A percentile compares a stretch with the other conserved stretches of the same genome.
Evolutionary conservation across 64 coral and sea anemone genomes (phyloP).

Genomic region (Pachyseris speciosa): DNA sequence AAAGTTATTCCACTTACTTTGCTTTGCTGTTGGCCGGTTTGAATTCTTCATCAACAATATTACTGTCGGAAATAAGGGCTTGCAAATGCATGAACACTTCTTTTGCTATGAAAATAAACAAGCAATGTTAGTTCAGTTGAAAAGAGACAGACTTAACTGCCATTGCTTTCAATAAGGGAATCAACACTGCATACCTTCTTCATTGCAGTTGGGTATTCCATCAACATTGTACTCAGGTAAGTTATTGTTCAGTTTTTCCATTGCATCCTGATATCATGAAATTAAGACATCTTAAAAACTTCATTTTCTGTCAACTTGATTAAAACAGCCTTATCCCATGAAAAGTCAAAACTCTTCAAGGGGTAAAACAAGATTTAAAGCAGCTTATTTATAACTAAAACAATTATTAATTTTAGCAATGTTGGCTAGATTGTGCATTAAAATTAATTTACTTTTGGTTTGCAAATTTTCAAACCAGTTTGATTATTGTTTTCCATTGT

Average conservation of each 20-base stretch:
- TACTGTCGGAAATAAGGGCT: constrained; percentile 63
- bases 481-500: too few relatives aligned
- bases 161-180: not conserved
- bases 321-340: too few relatives aligned
- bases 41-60: constrained; percentile 64
- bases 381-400: too few relatives aligned
- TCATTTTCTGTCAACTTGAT: not conserved
- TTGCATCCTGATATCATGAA: not conserved
- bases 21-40: not conserved
- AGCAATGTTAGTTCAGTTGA: not conserved
- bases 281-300: not conserved
- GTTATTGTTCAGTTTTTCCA: constrained; percentile 13
- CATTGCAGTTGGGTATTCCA: constrained; percentile 51
- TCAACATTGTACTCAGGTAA: constrained; percentile 9
- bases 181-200: constrained; percentile 63
- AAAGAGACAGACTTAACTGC: not conserved
- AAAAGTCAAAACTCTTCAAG: too few relatives aligned
- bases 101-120: constrained; percentile 66
- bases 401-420: too few relatives aligned
- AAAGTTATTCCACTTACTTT: constrained; percentile 67
- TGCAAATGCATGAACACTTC: constrained; percentile 69
- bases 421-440: too few relatives aligned
- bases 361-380: not conserved
- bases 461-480: too few relatives aligned
- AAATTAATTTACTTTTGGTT: too few relatives aligned